A percentile compares a stretch with the other conserved stretches of the same genome.
Conservation (phyloP, 2,113 vertebrate species). For the Actinemys pallida region DNA sequence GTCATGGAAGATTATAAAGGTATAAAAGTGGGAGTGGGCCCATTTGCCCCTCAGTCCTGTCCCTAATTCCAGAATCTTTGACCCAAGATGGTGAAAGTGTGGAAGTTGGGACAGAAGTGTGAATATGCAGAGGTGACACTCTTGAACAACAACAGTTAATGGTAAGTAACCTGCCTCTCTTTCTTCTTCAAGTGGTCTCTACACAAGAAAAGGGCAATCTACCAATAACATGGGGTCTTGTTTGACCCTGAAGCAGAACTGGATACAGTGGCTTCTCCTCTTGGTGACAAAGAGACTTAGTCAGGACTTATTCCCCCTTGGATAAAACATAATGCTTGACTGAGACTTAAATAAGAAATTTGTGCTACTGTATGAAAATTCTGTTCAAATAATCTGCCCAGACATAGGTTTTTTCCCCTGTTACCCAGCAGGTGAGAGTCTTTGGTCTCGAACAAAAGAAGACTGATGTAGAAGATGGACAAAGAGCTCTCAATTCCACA, state of each 20-base stretch:
- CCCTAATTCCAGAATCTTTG: neutral
- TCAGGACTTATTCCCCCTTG: neutral
- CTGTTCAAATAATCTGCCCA: neutral
- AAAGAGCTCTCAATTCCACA: neutral
- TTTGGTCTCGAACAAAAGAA: slow-evolving; percentile 41
- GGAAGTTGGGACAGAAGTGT: neutral
- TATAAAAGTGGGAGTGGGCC: neutral
- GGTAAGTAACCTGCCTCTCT: neutral
- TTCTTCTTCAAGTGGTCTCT: fast-evolving
- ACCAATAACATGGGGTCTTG: neutral
- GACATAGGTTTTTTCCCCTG: neutral
- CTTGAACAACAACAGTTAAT: neutral
- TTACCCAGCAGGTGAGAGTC: neutral
- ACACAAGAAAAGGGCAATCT: neutral
- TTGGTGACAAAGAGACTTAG: neutral
- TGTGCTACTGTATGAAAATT: neutral
- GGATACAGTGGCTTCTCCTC: neutral
- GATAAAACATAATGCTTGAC: neutral
- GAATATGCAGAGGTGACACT: neutral
- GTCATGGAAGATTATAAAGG: neutral
- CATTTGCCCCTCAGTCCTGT: fast-evolving
- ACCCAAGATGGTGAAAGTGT: neutral
- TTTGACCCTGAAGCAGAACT: neutral
- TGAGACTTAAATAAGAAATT: neutral
- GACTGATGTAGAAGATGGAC: neutral